A percentile compares a stretch with the other conserved stretches of the same genome.
phyloP scores from a whole-genome alignment of 2,888 invertebrate species.

The Chymomyza procnemis region DNA sequence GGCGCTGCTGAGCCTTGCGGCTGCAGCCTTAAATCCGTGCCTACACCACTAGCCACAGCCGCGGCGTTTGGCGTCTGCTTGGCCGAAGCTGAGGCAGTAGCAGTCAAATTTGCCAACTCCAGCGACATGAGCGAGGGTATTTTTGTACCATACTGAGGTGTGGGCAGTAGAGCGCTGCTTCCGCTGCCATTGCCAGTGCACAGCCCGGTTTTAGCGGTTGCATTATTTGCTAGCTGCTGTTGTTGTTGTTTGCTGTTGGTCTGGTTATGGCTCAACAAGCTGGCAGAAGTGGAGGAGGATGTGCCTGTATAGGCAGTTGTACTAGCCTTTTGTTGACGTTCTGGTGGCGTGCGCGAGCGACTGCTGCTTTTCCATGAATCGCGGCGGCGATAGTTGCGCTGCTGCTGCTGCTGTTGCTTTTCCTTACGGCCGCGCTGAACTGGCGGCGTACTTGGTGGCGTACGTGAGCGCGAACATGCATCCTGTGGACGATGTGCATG shows the following conservation, averaged over 20 bases:
- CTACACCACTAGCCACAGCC: not conserved
- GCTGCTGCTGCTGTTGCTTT: conserved; percentile 24
- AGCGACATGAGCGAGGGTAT: conserved; percentile 65
- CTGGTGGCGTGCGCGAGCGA: conserved; percentile 49
- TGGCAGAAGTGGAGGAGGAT: not conserved
- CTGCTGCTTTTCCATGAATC: conserved; percentile 51
- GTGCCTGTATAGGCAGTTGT: not conserved
- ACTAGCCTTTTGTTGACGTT: conserved; percentile 2
- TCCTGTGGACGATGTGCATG: conserved; percentile 42
- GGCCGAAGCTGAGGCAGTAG: not conserved
- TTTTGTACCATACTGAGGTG: conserved; percentile 56
- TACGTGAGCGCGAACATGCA: conserved; percentile 51
- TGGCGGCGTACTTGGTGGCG: conserved; percentile 33
- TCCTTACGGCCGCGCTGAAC: conserved; percentile 16
- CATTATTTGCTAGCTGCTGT: conserved; percentile 19
- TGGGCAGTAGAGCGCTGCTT: conserved; percentile 52
- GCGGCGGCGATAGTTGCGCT: conserved; percentile 51
- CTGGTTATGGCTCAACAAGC: not conserved
- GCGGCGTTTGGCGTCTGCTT: conserved; percentile 69
- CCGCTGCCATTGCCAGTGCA: conserved; percentile 23
- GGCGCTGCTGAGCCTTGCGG: conserved; percentile 24
- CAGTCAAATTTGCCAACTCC: conserved; percentile 55
- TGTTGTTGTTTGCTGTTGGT: no score
- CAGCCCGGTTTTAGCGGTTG: conserved; percentile 26
- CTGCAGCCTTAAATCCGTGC: not conserved